Evolutionary conservation across 2,113 vertebrate species (phyloP), one percentile per base, ranked within the genome.

Genomic region (Rutilus rutilus): DNA sequence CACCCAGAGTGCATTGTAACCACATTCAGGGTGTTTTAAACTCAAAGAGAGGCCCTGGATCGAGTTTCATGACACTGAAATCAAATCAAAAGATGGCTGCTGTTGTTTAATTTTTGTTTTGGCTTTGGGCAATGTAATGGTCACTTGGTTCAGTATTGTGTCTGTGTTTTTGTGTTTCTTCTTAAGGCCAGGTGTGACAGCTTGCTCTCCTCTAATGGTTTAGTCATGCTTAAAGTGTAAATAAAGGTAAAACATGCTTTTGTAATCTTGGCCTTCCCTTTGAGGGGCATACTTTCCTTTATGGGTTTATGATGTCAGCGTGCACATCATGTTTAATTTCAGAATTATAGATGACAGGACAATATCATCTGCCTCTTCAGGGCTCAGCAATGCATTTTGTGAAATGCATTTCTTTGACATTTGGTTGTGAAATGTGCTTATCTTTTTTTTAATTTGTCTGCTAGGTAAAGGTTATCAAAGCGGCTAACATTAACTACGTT

Each of bases 101-200:
- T 39, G 39, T 69, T 59, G 52, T 62, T 23, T 11, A 33, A 30
- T 42, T 64, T 74, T 62, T 33, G 45, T 74, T 83, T 81, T 65
- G 78, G 78, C 60, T 81, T 25, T 45, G 25, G 78, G 78, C 79
- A 67, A 23, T 82, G 79, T 82, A 69, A 52, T 82, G 79, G 62
- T 50, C 64, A 69, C 79, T 82, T 82, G 45, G 10, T 33, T 82
- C 21, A 50, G 62, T 8, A 69, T 81, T 82, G 62, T 79, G 62
- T 71, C 62, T 69, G 27, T 82, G 79, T 82, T 45, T 57, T 82
- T 69, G 42, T 82, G 79, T 82, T 82, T 15, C 79, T 33, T 15
- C 79, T 69, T 33, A 52, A 33, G 17, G 25, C 42, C 45, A 52
- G 27, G 79, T 82, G 79, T 69, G 79, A 52, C 27, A 14, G 79